A percentile compares a stretch with the other conserved stretches of the same genome.
Evolutionary conservation across 2,113 vertebrate genomes (phyloP).

Genomic region (Pluvialis apricaria): DNA sequence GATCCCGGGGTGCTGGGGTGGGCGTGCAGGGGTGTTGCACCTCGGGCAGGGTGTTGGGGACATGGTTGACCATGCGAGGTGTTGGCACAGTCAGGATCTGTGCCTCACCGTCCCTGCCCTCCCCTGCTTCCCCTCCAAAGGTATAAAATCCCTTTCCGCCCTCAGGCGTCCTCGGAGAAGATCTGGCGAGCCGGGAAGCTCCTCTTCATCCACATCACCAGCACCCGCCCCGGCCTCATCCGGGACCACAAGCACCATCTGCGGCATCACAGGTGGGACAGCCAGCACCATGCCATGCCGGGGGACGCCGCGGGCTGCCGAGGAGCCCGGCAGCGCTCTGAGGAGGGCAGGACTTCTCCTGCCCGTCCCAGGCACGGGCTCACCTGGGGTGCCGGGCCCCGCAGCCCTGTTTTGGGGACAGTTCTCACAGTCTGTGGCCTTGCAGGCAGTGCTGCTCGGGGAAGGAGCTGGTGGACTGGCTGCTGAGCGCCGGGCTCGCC

Average conservation of each 20-base stretch:
- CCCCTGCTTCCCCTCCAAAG: too few species aligned
- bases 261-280: conserved; percentile 81
- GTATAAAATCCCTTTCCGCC: background rate
- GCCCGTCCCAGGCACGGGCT: background rate
- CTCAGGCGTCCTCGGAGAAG: conserved; percentile 85
- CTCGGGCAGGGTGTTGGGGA: background rate
- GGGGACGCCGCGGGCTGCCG: background rate
- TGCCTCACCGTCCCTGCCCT: accelerated
- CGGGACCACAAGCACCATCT: conserved; percentile 91
- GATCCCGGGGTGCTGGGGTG: background rate
- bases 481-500: conserved; percentile 78
- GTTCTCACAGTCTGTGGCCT: accelerated
- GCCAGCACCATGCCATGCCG: accelerated
- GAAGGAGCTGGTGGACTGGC: conserved; percentile 88
- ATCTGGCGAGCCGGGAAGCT: conserved; percentile 84
- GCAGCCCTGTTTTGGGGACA: accelerated
- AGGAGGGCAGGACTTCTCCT: background rate
- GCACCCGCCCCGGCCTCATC: conserved; percentile 79
- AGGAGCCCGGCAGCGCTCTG: background rate
- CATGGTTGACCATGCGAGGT: accelerated
- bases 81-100: background rate
- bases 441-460: conserved; percentile 88
- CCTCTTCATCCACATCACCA: conserved; percentile 76
- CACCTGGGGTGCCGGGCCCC: accelerated
- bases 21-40: accelerated